These are phyloP conservation scores for Penelope pileata DNA, from an alignment of 2,113 vertebrate species.

Conservation along the genomic window DNA sequence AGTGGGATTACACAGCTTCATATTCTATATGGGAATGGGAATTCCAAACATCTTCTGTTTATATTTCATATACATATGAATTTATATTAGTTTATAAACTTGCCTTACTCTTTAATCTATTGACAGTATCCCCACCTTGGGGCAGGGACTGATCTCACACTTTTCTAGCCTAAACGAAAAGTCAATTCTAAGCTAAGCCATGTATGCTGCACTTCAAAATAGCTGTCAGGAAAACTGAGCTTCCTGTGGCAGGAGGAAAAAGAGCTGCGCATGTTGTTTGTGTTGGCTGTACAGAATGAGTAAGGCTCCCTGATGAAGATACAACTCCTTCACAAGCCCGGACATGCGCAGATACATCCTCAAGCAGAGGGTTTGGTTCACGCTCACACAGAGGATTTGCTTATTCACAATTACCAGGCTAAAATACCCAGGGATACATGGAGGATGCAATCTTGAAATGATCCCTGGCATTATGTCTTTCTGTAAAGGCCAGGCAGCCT, in stretches of 20 bases:
- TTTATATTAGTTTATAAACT: not conserved
- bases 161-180: not conserved
- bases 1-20: not conserved
- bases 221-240: not conserved
- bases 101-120: not conserved
- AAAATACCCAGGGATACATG: not conserved
- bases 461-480: not conserved
- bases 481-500: not conserved
- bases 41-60: not conserved
- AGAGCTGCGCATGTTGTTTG: not conserved
- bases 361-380: not conserved
- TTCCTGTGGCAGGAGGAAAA: slow-evolving; percentile 3
- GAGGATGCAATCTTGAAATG: not conserved
- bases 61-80: not conserved
- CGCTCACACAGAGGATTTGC: not conserved
- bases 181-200: not conserved
- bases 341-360: not conserved
- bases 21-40: not conserved
- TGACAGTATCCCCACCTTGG: not conserved
- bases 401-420: not conserved
- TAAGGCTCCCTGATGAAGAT: not conserved
- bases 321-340: not conserved
- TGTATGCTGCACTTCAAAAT: not conserved
- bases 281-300: not conserved
- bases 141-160: not conserved